Evolutionary conservation across 2,888 invertebrate genomes (phyloP).

Genomic region (Euclidia mi): DNA sequence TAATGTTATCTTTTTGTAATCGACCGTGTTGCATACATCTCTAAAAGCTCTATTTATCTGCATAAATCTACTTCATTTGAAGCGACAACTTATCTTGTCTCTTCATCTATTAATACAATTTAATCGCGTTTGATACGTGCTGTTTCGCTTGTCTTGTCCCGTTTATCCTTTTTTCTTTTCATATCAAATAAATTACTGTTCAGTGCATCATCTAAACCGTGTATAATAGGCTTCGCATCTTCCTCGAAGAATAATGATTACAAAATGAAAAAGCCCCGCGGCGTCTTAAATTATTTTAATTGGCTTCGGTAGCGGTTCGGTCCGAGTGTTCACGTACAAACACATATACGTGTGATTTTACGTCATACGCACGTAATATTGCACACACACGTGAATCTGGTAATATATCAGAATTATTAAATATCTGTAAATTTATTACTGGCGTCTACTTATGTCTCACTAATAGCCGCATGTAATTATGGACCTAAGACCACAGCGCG

Average conservation of each 20-base stretch:
- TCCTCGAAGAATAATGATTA: conserved; percentile 86
- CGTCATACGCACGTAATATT: conserved; percentile 61
- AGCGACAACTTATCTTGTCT: conserved; percentile 22
- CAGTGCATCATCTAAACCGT: conserved; percentile 83
- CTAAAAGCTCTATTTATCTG: conserved; percentile 4
- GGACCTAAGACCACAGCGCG: conserved; percentile 40
- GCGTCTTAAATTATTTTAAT: conserved; percentile 90
- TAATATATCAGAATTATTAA: conserved; percentile 63
- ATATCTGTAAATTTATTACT: conserved; percentile 62
- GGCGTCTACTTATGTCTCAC: conserved; percentile 54
- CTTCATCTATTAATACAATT: conserved; percentile 39
- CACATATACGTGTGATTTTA: conserved; percentile 57
- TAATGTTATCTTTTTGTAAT: too few species aligned
- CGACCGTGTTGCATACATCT: too few species aligned
- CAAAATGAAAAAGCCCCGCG: conserved; percentile 87
- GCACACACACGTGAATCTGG: conserved; percentile 40
- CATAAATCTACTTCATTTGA: conserved; percentile 7
- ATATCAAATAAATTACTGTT: conserved; percentile 80
- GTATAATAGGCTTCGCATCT: conserved; percentile 86
- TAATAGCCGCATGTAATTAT: conserved; percentile 56
- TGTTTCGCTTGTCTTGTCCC: conserved; percentile 41
- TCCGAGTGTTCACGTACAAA: conserved; percentile 69
- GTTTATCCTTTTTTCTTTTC: conserved; percentile 54
- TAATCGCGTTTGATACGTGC: conserved; percentile 50
- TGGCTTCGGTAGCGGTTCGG: conserved; percentile 88